These are phyloP conservation scores for Dasysyrphus albostriatus DNA, from an alignment of 2,888 invertebrate genomes.

Conservation along the genomic window DNA sequence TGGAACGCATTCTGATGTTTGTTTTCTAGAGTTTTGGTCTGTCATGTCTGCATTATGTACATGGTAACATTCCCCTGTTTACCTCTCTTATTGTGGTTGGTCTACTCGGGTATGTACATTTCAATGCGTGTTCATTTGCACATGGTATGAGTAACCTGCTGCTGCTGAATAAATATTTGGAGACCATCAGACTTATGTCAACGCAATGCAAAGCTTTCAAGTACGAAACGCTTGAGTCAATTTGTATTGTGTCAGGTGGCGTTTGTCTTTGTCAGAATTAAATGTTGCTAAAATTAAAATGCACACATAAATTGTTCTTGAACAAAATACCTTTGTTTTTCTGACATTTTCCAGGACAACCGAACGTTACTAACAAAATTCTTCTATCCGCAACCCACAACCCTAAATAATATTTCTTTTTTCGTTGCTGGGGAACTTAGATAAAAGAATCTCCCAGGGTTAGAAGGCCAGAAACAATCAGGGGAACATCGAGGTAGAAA, in stretches of 20 bases:
- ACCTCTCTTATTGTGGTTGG: conserved; percentile 1
- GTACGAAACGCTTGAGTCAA: conserved; percentile 7
- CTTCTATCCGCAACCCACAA: too few relatives aligned
- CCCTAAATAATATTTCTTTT: too few relatives aligned
- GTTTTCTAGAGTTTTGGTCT: neutral
- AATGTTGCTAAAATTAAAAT: neutral
- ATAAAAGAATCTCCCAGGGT: too few relatives aligned
- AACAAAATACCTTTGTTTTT: neutral
- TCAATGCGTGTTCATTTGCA: neutral
- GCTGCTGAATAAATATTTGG: conserved; percentile 11
- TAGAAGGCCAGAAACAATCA: too few relatives aligned
- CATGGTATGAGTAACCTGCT: conserved; percentile 9
- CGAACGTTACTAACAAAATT: neutral
- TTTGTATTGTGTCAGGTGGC: neutral
- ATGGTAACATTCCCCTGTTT: neutral
- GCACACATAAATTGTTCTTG: neutral
- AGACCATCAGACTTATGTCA: conserved; percentile 2
- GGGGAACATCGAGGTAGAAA: too few relatives aligned
- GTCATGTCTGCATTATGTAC: neutral
- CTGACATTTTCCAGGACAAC: neutral
- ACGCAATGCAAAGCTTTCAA: conserved; percentile 2
- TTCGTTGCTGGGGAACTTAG: too few relatives aligned
- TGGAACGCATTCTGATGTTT: conserved; percentile 58
- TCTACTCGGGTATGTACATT: neutral
- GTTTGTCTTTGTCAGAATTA: conserved; percentile 7